A percentile compares a stretch with the other conserved stretches of the same genome.
phyloP scores from a whole-genome alignment of 2,888 invertebrate species.

The Rhaphigaster nebulosa region DNA sequence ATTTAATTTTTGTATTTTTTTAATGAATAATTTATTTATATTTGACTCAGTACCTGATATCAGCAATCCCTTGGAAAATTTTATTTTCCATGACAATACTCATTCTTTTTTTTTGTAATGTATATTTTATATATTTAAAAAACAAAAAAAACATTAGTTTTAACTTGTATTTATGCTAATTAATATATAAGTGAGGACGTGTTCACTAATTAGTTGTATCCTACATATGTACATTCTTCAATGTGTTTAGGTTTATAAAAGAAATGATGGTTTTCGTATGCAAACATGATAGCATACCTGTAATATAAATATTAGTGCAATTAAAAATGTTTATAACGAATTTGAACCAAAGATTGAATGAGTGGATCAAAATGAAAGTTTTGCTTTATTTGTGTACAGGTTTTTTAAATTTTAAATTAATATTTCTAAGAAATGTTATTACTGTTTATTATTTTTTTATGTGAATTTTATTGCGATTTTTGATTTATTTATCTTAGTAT shows the following conservation, averaged over 20 bases:
- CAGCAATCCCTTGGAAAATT: constrained; percentile 35
- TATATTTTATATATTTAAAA: constrained; percentile 12
- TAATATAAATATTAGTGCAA: constrained; percentile 50
- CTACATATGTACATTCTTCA: constrained; percentile 3
- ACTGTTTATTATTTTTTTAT: not conserved
- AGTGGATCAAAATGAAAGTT: constrained; percentile 48
- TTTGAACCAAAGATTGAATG: constrained; percentile 51
- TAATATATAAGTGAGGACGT: constrained; percentile 44
- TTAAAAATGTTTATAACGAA: constrained; percentile 47
- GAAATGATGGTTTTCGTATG: constrained; percentile 12
- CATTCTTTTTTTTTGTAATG: constrained; percentile 8
- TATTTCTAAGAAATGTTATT: constrained; percentile 46
- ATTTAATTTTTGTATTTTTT: constrained; percentile 38
- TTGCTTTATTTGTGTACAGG: constrained; percentile 29
- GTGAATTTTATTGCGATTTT: not conserved
- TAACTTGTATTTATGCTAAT: constrained; percentile 22
- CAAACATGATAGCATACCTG: not conserved
- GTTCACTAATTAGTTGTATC: constrained; percentile 43
- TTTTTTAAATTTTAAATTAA: not conserved
- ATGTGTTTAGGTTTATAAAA: constrained; percentile 6
- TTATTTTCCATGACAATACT: constrained; percentile 48
- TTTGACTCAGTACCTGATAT: constrained; percentile 43
- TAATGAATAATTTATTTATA: constrained; percentile 32
- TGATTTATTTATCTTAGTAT: not conserved
- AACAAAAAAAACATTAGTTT: constrained; percentile 12